Conservation (phyloP, 2,113 vertebrate species). For the Cercocebus atys region DNA sequence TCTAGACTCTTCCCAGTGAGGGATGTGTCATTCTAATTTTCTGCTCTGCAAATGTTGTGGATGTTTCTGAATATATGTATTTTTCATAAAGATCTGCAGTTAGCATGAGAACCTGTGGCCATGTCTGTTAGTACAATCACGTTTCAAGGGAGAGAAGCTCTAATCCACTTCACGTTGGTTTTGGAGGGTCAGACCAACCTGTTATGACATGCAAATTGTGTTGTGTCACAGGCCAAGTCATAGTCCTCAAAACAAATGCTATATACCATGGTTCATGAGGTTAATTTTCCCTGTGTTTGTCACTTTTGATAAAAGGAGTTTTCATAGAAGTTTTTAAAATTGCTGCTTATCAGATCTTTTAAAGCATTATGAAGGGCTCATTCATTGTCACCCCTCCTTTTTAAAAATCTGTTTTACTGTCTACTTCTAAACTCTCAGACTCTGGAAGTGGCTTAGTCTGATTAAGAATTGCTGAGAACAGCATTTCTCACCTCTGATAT, state of each 20-base stretch:
- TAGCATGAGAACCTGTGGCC: not conserved
- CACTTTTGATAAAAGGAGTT: slow-evolving; percentile 19
- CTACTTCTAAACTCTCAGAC: not conserved
- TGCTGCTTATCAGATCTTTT: not conserved
- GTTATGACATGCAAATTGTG: not conserved
- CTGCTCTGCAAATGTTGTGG: not conserved
- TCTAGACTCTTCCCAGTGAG: not conserved
- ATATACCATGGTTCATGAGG: not conserved
- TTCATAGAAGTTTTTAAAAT: slow-evolving; percentile 13
- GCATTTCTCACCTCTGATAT: not conserved
- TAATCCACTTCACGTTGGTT: not conserved
- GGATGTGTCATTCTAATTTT: not conserved
- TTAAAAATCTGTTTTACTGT: not conserved
- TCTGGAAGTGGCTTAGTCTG: not conserved
- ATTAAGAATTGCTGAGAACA: not conserved
- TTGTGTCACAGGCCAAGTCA: not conserved
- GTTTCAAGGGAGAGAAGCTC: not conserved
- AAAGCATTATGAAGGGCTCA: not conserved
- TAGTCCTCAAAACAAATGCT: not conserved
- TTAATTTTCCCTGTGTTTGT: not conserved
- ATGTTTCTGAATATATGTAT: not conserved
- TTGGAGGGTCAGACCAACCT: not conserved
- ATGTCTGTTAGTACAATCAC: not conserved
- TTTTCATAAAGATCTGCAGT: not conserved
- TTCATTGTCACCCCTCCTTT: not conserved